A percentile compares a stretch with the other conserved stretches of the same genome.
Conservation (phyloP, 2,797 vertebrate genomes). For the Buceros bicornis region DNA sequence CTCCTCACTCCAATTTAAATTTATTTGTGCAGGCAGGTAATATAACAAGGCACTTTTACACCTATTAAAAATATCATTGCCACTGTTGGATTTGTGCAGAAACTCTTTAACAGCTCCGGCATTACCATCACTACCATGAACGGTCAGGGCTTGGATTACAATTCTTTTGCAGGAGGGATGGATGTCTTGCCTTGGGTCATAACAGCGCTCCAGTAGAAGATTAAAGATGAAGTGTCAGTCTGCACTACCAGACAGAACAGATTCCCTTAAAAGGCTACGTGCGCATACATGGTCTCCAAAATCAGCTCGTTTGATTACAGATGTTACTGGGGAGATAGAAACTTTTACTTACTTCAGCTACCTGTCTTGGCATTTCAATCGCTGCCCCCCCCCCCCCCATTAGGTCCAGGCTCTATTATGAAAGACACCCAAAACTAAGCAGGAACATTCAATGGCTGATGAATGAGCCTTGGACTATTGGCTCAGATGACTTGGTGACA, state of each 20-base stretch:
- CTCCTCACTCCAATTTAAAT: not conserved
- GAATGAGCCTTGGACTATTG: not conserved
- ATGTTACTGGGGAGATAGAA: not conserved
- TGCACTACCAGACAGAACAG: slow-evolving; percentile 6
- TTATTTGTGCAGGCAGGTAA: not conserved
- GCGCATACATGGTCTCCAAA: not conserved
- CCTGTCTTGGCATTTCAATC: not conserved
- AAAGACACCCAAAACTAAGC: not conserved
- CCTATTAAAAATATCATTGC: not conserved
- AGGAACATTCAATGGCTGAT: not conserved
- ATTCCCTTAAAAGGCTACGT: not conserved
- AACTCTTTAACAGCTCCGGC: not conserved
- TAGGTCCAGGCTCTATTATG: not conserved
- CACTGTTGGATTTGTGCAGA: not conserved
- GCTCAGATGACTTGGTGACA: not conserved
- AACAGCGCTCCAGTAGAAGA: not conserved
- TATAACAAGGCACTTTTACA: slow-evolving; percentile 15
- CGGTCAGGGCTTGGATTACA: not conserved
- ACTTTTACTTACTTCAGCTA: not conserved
- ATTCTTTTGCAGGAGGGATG: not conserved
- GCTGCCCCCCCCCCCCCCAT: not conserved
- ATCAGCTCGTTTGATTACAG: not conserved
- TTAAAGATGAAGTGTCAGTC: not conserved
- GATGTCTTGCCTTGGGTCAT: not conserved
- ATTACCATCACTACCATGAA: not conserved